These are phyloP conservation scores for Myrmecophaga tridactyla DNA, from an alignment of 2,113 vertebrate species.

Conservation along the genomic window DNA sequence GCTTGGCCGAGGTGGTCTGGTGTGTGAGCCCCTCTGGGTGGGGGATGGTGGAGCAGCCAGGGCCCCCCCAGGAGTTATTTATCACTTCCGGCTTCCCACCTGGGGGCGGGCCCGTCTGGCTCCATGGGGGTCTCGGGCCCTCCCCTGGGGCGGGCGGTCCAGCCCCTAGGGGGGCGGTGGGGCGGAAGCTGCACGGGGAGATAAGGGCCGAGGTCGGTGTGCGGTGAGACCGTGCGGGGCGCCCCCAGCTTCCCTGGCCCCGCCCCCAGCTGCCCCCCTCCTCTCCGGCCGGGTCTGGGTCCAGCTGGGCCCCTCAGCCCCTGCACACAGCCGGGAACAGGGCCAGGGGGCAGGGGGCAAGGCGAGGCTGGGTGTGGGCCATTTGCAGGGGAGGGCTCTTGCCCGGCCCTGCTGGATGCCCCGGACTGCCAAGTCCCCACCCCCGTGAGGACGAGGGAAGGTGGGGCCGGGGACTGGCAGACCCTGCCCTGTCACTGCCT, in stretches of 20 bases:
- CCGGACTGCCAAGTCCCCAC: neutral
- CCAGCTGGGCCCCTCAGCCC: too few species aligned
- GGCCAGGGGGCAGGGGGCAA: too few species aligned
- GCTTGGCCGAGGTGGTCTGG: too few species aligned
- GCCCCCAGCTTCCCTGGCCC: neutral
- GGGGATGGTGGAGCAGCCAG: neutral
- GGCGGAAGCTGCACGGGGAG: constrained; percentile 73
- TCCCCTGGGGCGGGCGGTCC: constrained; percentile 40
- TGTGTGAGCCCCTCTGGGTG: neutral
- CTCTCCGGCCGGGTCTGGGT: too few species aligned
- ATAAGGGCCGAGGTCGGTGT: constrained; percentile 70
- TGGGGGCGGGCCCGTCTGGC: constrained; percentile 57
- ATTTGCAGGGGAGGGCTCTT: neutral
- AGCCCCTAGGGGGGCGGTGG: constrained; percentile 17
- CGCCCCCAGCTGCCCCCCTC: neutral
- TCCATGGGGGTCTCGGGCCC: neutral
- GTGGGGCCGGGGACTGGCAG: too few species aligned
- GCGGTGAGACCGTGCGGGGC: constrained; percentile 70
- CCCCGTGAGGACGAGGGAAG: neutral
- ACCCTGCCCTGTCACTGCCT: neutral
- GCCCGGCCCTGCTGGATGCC: neutral
- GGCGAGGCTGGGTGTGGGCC: neutral
- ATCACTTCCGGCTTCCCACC: constrained; percentile 69
- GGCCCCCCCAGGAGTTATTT: neutral
- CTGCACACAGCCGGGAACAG: neutral